Percentiles rank a stretch among this genome's conserved stretches.
Evolutionary conservation across 2,888 invertebrate genomes (phyloP).

Genomic region (Ptychoptera contaminata): DNA sequence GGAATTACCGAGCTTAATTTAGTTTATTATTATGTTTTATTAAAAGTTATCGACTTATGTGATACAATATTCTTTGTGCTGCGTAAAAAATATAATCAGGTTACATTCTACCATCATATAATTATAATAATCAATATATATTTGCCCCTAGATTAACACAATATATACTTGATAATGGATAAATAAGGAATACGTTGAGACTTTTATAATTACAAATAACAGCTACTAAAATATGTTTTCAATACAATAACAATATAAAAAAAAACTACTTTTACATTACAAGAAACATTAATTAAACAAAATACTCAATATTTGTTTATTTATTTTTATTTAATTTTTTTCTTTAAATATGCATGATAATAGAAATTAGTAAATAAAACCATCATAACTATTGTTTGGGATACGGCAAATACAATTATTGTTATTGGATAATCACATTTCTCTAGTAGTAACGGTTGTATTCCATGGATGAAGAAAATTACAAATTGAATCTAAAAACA

Average conservation of each 20-base stretch:
- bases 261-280: too few species aligned
- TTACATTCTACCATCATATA: slow-evolving; percentile 49
- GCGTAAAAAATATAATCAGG: slow-evolving; percentile 49
- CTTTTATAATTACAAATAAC: too few species aligned
- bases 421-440: slow-evolving; percentile 45
- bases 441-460: slow-evolving; percentile 28
- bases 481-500: slow-evolving; percentile 44
- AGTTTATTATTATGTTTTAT: slow-evolving; percentile 39
- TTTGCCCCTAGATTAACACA: too few species aligned
- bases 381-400: slow-evolving; percentile 50
- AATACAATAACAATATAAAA: too few species aligned
- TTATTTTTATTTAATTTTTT: too few species aligned
- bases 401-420: slow-evolving; percentile 36
- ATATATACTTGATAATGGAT: too few species aligned
- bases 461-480: slow-evolving; percentile 40
- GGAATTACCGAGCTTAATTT: background rate
- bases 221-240: too few species aligned
- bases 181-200: too few species aligned
- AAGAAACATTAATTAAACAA: too few species aligned
- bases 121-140: too few species aligned
- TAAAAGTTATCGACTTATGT: slow-evolving; percentile 45
- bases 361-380: slow-evolving; percentile 52
- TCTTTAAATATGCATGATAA: too few species aligned
- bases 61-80: slow-evolving; percentile 58
- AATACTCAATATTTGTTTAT: too few species aligned